Percentiles rank a stretch among this genome's conserved stretches.
These are phyloP conservation scores for Acanthosepion esculentum DNA, from an alignment of 2,888 invertebrate genomes.

Conservation along the genomic window DNA sequence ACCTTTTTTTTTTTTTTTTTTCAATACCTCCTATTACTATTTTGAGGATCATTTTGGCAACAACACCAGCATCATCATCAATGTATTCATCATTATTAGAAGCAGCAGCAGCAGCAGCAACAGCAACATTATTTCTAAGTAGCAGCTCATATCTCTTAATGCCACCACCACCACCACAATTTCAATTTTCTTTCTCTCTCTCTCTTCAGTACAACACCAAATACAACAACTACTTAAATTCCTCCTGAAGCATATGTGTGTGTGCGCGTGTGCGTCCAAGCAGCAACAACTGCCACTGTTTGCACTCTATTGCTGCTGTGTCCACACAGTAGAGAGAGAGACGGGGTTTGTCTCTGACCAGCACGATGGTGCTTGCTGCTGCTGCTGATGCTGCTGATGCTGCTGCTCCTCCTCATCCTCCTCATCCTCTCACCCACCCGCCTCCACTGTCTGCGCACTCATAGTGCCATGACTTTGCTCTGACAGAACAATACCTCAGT, in stretches of 20 bases:
- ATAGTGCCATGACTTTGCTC: not conserved
- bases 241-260: not conserved
- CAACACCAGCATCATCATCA: not conserved
- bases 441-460: not conserved
- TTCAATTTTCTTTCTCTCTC: not conserved
- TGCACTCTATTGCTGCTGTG: not conserved
- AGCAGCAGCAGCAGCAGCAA: not conserved
- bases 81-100: not conserved
- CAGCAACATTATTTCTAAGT: not conserved
- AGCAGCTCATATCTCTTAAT: not conserved
- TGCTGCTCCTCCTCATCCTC: not conserved
- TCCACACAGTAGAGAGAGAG: not conserved
- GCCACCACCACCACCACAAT: not conserved
- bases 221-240: not conserved
- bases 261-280: not conserved
- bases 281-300: not conserved
- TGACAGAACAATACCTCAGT: slow-evolving; percentile 22
- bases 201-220: not conserved
- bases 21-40: not conserved
- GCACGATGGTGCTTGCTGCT: not conserved
- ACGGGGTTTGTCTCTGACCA: not conserved
- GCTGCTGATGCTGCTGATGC: not conserved
- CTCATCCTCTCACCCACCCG: not conserved
- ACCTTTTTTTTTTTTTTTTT: not conserved
- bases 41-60: slow-evolving; percentile 10